These are phyloP conservation scores for Thinocorus orbignyianus DNA, from an alignment of 2,113 vertebrate species.

Conservation along the genomic window DNA sequence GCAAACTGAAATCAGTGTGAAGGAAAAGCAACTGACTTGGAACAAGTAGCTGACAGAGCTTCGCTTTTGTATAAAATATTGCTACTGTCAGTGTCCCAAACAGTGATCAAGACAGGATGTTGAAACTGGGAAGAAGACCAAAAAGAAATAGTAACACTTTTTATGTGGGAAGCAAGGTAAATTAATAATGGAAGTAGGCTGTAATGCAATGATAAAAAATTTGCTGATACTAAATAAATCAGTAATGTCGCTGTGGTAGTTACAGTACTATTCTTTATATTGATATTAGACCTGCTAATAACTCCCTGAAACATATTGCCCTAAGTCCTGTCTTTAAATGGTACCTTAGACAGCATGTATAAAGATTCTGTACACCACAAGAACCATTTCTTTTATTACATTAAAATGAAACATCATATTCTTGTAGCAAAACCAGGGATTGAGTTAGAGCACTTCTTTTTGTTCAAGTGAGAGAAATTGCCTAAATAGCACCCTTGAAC, in stretches of 20 bases:
- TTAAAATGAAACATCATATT: conserved; percentile 15
- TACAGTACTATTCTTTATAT: background rate
- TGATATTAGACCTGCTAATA: background rate
- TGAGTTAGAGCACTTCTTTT: background rate
- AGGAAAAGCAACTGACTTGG: background rate
- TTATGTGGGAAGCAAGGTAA: background rate
- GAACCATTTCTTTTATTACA: background rate
- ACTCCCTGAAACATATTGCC: background rate
- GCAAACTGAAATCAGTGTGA: background rate
- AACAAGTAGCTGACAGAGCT: background rate
- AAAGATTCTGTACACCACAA: background rate
- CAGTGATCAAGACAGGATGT: background rate
- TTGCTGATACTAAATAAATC: background rate
- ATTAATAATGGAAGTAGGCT: background rate
- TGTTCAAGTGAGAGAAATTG: conserved; percentile 7
- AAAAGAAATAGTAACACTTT: background rate
- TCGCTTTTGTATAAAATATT: conserved; percentile 5
- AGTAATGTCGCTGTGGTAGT: background rate
- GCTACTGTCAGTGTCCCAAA: background rate
- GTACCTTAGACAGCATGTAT: background rate
- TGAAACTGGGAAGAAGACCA: background rate
- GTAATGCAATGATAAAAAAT: background rate
- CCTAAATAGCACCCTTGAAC: conserved; percentile 44
- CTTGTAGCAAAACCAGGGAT: background rate
- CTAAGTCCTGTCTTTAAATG: background rate